Evolutionary conservation across 1,140 invertebrate genomes (phyloP).

Genomic region (Drosophila kepulauana): DNA sequence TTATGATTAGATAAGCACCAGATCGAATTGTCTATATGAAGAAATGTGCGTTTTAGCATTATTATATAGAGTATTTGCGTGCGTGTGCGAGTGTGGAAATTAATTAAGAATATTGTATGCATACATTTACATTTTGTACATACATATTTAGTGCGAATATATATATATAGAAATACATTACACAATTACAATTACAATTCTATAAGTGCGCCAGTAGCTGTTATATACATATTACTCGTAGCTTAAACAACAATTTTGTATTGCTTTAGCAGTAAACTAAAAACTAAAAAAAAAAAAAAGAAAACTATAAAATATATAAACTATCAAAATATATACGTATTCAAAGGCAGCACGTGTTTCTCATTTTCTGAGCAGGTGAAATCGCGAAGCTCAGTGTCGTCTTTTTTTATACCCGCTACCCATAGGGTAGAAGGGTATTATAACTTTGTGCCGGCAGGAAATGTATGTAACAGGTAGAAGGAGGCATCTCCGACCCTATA

Average conservation of each 20-base stretch:
- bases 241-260: conserved; percentile 63
- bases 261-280: conserved; percentile 58
- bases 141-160: conserved; percentile 52
- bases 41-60: conserved; percentile 73
- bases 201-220: conserved; percentile 60
- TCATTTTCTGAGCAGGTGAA: background rate
- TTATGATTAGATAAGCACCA: conserved; percentile 16
- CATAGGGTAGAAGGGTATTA: too few relatives aligned
- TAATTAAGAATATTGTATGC: conserved; percentile 27
- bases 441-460: too few relatives aligned
- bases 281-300: conserved; percentile 38
- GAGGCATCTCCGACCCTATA: too few relatives aligned
- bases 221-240: conserved; percentile 53
- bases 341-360: conserved; percentile 11
- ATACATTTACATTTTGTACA: conserved; percentile 47
- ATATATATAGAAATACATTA: conserved; percentile 15
- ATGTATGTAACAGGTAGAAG: too few relatives aligned
- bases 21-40: conserved; percentile 40
- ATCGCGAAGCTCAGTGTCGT: background rate
- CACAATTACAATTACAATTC: background rate
- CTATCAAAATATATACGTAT: conserved; percentile 50
- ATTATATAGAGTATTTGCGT: background rate
- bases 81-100: background rate
- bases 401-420: too few relatives aligned
- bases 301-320: conserved; percentile 26